Evolutionary conservation across 2,797 vertebrate species (phyloP), one percentile per base, ranked within the genome.

Genomic region (Dicrostonyx torquatus): DNA sequence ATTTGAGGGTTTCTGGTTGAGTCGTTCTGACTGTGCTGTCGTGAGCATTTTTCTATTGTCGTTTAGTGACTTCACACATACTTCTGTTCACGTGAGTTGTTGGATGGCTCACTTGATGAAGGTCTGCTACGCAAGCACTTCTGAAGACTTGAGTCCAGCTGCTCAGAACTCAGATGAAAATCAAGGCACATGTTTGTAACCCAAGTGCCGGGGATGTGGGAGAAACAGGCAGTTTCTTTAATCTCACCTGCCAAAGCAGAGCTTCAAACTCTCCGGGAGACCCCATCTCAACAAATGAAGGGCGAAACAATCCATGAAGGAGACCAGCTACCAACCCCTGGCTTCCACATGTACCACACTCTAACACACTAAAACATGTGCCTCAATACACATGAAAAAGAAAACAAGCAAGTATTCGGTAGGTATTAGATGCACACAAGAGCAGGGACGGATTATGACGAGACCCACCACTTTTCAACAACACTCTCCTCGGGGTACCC

Each of bases 71-170:
- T 37, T 11, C 68, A 48, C 14, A 48, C 55, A 50, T 2, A 2
- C 24, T 50, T 86, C 80, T 70, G 43, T 26, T 92, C 58, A 13
- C 45, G 43, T 76, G 75, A 55, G 22, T 26, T 43, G 55, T 29
- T 62, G n/a, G 22, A 20, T 12, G 14, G 66, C 37, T 58, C 34
- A 48, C 14, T 72, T 0, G 14, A 26, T 34, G 29, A 45, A 18
- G 17, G 34, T 6, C 11, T 22, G n/a, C 26, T 17, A 1, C 2
- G 3, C 2, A n/a, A 58, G 29, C 12, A 1, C 55, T 58, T 58
- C 55, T 15, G 40, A 75, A 55, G 18, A 11, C 37, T 43, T n/a
- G 20, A 15, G 31, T 62, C 76, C 29, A 75, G 29, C 34, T 34
- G 40, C 72, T 60, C 40, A 88, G 55, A 60, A 60, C 53, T 58